These are phyloP conservation scores for Xyrichtys novacula DNA, from an alignment of 2,797 vertebrate genomes.

Conservation along the genomic window DNA sequence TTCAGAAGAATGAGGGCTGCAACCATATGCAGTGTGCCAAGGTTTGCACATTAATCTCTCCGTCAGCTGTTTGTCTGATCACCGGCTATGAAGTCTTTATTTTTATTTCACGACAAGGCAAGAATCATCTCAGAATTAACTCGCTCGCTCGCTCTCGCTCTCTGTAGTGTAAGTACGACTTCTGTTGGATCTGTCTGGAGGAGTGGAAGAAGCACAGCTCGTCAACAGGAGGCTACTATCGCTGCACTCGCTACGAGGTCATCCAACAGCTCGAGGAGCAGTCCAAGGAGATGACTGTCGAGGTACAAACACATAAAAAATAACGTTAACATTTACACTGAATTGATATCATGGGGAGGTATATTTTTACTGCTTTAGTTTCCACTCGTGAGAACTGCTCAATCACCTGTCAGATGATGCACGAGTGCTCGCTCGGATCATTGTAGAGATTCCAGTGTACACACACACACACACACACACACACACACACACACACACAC, in stretches of 20 bases:
- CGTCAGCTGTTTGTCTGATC: slow-evolving; percentile 12
- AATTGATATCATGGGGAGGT: not conserved
- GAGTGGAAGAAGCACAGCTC: slow-evolving; percentile 99
- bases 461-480: not conserved
- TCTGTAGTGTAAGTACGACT: slow-evolving; percentile 96
- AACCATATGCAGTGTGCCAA: slow-evolving; percentile 99
- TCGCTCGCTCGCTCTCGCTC: not conserved
- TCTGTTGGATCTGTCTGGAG: slow-evolving; percentile 99
- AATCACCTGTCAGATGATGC: slow-evolving; percentile 1
- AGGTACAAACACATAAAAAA: slow-evolving; percentile 82
- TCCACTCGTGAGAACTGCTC: not conserved
- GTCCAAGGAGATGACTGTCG: slow-evolving; percentile 98
- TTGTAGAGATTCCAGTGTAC: not conserved
- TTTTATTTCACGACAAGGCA: not conserved
- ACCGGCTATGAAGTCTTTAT: not conserved
- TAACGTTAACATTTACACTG: not conserved
- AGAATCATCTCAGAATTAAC: not conserved
- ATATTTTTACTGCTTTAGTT: slow-evolving; percentile 10
- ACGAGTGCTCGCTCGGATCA: not conserved
- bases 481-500: not conserved
- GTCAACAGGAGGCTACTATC: slow-evolving; percentile 98
- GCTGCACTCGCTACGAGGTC: slow-evolving; percentile 98
- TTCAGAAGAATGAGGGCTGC: slow-evolving; percentile 99
- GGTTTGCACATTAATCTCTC: slow-evolving; percentile 50
- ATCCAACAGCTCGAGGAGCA: slow-evolving; percentile 98